phyloP scores from a whole-genome alignment of 1,140 invertebrate genomes.

The Drosophila mauritiana region DNA sequence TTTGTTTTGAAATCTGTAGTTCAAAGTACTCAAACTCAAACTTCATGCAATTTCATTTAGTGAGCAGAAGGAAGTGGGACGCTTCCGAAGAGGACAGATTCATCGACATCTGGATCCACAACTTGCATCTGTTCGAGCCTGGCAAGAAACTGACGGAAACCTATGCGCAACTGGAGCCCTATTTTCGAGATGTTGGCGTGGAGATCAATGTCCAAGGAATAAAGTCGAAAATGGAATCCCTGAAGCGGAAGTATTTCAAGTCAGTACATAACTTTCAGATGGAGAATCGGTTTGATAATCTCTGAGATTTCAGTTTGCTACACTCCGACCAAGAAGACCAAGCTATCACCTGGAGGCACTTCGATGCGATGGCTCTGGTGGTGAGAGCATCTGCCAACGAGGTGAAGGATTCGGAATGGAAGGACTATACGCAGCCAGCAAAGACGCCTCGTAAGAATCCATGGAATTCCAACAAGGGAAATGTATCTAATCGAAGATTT shows the following conservation, averaged over 20 bases:
- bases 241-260: conserved; percentile 34
- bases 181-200: conserved; percentile 15
- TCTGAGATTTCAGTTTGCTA: conserved; percentile 14
- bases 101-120: conserved; percentile 24
- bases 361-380: conserved; percentile 14
- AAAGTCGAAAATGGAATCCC: conserved; percentile 38
- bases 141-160: conserved; percentile 16
- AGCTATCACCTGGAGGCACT: conserved; percentile 9
- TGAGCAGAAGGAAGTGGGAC: conserved; percentile 24
- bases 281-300: not conserved
- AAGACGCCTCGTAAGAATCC: conserved; percentile 9
- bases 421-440: conserved; percentile 10
- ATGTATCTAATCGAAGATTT: no score
- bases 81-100: conserved; percentile 26
- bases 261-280: conserved; percentile 6
- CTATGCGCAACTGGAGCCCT: conserved; percentile 3
- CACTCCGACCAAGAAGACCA: conserved; percentile 2
- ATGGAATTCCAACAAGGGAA: no score
- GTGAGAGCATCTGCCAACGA: not conserved
- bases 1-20: not conserved
- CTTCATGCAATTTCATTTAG: not conserved
- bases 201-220: conserved; percentile 18
- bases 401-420: conserved; percentile 9
- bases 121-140: conserved; percentile 15
- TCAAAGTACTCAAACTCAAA: not conserved